Evolutionary conservation across 2,113 vertebrate genomes (phyloP).

Genomic region (Leptodactylus fuscus): DNA sequence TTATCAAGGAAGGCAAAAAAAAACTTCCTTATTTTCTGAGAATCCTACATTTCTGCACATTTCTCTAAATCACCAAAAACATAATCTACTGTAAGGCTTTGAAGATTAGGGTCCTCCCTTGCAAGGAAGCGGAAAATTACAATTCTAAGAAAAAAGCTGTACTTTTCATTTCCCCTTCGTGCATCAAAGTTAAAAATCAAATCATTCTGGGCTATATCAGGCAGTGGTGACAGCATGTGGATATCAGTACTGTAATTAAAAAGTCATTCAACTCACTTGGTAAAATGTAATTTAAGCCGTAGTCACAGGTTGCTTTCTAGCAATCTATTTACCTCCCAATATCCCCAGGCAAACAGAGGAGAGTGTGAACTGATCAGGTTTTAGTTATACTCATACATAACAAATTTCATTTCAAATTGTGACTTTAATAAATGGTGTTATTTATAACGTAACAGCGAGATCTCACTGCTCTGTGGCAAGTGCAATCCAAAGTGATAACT

Average conservation of each 20-base stretch:
- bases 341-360: conserved; percentile 76
- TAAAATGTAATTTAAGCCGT: conserved; percentile 81
- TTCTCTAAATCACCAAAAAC: conserved; percentile 44
- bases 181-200: conserved; percentile 77
- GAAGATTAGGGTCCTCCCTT: conserved; percentile 64
- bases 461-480: conserved; percentile 55
- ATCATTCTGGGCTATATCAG: conserved; percentile 79
- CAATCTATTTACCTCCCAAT: conserved; percentile 81
- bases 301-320: conserved; percentile 77
- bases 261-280: conserved; percentile 78
- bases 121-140: conserved; percentile 65
- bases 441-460: conserved; percentile 69
- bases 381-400: conserved; percentile 79
- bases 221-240: conserved; percentile 74
- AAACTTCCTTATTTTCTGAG: background rate
- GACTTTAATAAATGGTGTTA: conserved; percentile 75
- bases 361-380: conserved; percentile 78
- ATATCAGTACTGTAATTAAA: conserved; percentile 81
- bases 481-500: conserved; percentile 42
- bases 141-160: conserved; percentile 68
- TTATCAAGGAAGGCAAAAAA: conserved; percentile 26
- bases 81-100: conserved; percentile 61
- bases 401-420: conserved; percentile 79
- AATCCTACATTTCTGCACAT: conserved; percentile 51
- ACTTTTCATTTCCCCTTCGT: conserved; percentile 68